These are phyloP conservation scores for Gandaritis pyraliata DNA, from an alignment of 2,888 invertebrate species.

Conservation along the genomic window DNA sequence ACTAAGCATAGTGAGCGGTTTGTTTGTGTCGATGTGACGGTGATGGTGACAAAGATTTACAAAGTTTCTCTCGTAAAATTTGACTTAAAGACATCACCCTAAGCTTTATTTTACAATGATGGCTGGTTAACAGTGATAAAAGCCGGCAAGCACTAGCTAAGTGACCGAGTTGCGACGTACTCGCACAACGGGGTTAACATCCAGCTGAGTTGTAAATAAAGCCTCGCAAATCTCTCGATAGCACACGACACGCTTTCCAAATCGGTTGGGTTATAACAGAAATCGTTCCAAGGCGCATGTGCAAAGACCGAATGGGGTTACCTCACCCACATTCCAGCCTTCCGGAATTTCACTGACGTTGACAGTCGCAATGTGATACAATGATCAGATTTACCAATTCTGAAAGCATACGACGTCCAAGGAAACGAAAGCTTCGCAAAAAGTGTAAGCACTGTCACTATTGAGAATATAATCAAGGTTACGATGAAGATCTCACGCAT, in stretches of 20 bases:
- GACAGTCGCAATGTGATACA: constrained; percentile 67
- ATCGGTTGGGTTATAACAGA: constrained; percentile 69
- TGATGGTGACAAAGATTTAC: no score
- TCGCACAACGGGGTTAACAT: constrained; percentile 73
- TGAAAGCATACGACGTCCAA: constrained; percentile 19
- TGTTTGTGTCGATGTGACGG: no score
- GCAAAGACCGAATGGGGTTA: constrained; percentile 75
- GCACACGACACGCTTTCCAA: constrained; percentile 56
- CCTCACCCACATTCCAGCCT: constrained; percentile 80
- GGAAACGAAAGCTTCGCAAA: background rate
- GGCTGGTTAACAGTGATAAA: constrained; percentile 17
- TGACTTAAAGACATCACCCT: constrained; percentile 6
- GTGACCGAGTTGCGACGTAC: constrained; percentile 78
- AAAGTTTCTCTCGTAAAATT: background rate
- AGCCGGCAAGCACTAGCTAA: constrained; percentile 56
- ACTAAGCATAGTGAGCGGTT: no score
- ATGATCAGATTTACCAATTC: constrained; percentile 59
- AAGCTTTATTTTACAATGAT: constrained; percentile 15
- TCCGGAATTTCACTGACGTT: constrained; percentile 79
- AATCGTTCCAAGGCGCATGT: constrained; percentile 77
- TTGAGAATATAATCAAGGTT: no score
- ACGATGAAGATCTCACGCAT: no score
- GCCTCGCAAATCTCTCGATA: constrained; percentile 56
- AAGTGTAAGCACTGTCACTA: no score
- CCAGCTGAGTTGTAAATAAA: constrained; percentile 67